Evolutionary conservation across 2,113 vertebrate species (phyloP), one percentile per base, ranked within the genome.

Genomic region (Cebus imitator): DNA sequence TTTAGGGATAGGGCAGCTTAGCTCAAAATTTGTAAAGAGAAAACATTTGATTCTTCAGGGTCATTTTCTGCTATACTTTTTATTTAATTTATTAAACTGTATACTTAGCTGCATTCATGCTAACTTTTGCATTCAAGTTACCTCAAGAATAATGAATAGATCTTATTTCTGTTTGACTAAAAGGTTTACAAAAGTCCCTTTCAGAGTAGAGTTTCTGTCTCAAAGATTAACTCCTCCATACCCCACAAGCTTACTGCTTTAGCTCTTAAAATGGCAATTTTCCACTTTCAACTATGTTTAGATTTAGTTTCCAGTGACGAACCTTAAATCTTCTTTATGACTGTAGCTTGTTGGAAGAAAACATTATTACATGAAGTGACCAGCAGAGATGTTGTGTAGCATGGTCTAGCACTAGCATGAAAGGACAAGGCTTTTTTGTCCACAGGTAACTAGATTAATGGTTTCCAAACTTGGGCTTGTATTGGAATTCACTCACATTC

Each of bases 21-120:
- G 48, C 66, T 91, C 3, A 82, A 25, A 76, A 88, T 80, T 55
- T 88, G 30, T 8, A 73, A 37, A 89, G 6, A n/a, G 20, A 79
- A 95, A 85, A 72, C 89, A 83, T 35, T 20, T 78, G 16, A 52
- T 23, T 85, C 37, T 80, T 87, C 18, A 48, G 13, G 55, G 12
- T 89, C 57, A 75, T n/a, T 83, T 87, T 68, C 12, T 78, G 23
- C 66, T 86, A 94, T 8, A 82, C 52, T 90, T 95, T 82, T 89
- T 17, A 32, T 92, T 91, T 87, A 81, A 93, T 83, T 90, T 79
- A 83, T 87, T 95, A 90, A 95, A 52, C 3, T n/a, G 6, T 79
- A 84, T 45, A n/a, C 27, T 87, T 94, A 92, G 21, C 45, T 84
- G 10, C 20, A 61, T 95, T 73, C 40, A 80, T 80, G 80, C 73